These are phyloP conservation scores for Vipera latastei DNA, from an alignment of 2,797 vertebrate species.

Conservation along the genomic window DNA sequence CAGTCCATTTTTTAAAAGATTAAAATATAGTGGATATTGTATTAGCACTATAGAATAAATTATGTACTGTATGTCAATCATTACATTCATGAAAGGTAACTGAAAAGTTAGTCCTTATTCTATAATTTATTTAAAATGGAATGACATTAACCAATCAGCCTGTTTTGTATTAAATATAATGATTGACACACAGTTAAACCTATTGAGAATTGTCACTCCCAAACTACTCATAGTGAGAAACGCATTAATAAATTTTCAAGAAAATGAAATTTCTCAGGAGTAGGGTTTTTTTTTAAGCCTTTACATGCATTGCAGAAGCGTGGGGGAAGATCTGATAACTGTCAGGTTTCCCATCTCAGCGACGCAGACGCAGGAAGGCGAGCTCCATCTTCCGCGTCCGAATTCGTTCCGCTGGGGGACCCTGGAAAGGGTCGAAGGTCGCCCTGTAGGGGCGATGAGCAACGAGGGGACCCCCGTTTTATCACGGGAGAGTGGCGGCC, in stretches of 20 bases:
- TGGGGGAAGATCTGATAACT: neutral
- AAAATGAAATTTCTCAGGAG: neutral
- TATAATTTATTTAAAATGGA: neutral
- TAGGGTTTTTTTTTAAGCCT: neutral
- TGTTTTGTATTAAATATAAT: neutral
- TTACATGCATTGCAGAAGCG: neutral
- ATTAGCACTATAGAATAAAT: neutral
- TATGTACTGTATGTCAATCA: neutral
- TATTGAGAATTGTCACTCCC: neutral
- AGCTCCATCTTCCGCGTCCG: too few species aligned
- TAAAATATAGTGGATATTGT: neutral
- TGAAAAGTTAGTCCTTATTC: neutral
- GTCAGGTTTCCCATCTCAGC: too few species aligned
- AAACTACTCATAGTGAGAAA: neutral
- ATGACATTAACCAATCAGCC: neutral
- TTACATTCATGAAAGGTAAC: neutral
- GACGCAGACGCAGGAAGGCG: fast-evolving
- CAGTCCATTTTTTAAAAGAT: neutral
- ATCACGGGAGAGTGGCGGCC: too few species aligned
- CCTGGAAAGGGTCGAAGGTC: too few species aligned
- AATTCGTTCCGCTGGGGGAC: too few species aligned
- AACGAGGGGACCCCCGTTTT: too few species aligned
- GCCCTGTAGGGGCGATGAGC: too few species aligned
- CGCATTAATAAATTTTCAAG: neutral
- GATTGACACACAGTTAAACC: neutral